Evolutionary conservation across 2,888 invertebrate genomes (phyloP).

Genomic region (Rapana venosa): DNA sequence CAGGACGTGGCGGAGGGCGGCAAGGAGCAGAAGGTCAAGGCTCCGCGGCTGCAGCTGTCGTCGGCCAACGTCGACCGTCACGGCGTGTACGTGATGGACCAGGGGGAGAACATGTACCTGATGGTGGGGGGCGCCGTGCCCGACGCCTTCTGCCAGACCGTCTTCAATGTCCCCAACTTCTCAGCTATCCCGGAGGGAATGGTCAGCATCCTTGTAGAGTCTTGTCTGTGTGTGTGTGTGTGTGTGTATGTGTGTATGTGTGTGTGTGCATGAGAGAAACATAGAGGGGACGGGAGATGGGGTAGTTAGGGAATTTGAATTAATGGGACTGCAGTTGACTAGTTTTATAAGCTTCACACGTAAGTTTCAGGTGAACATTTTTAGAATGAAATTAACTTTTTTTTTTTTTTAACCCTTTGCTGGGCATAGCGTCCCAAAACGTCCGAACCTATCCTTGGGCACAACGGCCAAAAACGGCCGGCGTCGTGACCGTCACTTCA

Average conservation of each 20-base stretch:
- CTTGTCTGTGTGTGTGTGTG: background rate
- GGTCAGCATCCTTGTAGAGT: constrained; percentile 55
- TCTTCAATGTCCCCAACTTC: constrained; percentile 83
- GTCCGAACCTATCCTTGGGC: too few species aligned
- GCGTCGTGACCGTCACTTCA: too few species aligned
- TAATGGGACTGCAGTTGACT: too few species aligned
- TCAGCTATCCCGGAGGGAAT: constrained; percentile 70
- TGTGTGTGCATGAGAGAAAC: background rate
- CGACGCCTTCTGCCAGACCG: constrained; percentile 86
- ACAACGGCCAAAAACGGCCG: too few species aligned
- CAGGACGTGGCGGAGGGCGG: constrained; percentile 75
- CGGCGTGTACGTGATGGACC: constrained; percentile 95
- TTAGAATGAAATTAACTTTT: too few species aligned
- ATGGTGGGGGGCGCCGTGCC: constrained; percentile 90
- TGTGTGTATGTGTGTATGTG: background rate
- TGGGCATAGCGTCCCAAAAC: too few species aligned
- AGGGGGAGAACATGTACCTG: constrained; percentile 88
- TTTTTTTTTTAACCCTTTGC: too few species aligned
- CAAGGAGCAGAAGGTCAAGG: constrained; percentile 79
- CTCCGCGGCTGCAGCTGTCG: constrained; percentile 90
- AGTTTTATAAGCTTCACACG: too few species aligned
- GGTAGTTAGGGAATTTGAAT: too few species aligned
- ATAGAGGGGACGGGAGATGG: too few species aligned
- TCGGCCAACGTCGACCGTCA: constrained; percentile 85
- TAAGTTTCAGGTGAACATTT: too few species aligned